Percentiles rank a stretch among this genome's conserved stretches.
Evolutionary conservation across 2,113 vertebrate species (phyloP).

Genomic region (Pteronura brasiliensis): DNA sequence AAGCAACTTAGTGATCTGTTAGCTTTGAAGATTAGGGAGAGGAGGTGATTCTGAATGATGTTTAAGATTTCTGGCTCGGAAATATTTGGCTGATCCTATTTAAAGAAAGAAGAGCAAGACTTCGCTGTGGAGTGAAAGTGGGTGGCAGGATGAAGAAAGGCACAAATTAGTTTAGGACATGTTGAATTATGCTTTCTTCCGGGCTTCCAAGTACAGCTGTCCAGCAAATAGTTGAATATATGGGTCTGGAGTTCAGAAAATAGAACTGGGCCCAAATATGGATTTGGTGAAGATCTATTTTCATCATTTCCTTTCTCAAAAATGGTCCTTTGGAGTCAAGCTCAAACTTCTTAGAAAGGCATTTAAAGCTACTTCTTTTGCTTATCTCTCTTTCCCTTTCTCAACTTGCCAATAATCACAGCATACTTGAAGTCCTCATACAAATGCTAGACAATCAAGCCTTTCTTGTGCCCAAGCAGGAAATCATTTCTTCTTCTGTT

Average conservation of each 20-base stretch:
- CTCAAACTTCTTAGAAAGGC: neutral
- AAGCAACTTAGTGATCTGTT: neutral
- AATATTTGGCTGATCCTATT: neutral
- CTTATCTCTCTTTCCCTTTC: neutral
- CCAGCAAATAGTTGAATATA: neutral
- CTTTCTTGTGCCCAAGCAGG: neutral
- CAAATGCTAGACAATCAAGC: neutral
- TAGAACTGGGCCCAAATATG: neutral
- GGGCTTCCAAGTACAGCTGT: neutral
- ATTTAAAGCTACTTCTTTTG: neutral
- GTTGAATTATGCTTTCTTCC: neutral
- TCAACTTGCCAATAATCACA: neutral
- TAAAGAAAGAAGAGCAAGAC: neutral
- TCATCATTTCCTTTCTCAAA: neutral
- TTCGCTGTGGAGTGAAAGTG: neutral
- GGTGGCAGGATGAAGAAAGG: neutral
- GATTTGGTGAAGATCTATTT: neutral
- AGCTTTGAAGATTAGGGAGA: neutral
- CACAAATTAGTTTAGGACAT: neutral
- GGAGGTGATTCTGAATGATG: neutral
- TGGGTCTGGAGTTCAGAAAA: neutral
- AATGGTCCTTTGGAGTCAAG: neutral
- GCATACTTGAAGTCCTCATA: neutral
- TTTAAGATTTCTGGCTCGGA: neutral
- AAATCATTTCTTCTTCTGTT: neutral